Evolutionary conservation across 2,797 vertebrate genomes (phyloP).

Genomic region (Oreortyx pictus): DNA sequence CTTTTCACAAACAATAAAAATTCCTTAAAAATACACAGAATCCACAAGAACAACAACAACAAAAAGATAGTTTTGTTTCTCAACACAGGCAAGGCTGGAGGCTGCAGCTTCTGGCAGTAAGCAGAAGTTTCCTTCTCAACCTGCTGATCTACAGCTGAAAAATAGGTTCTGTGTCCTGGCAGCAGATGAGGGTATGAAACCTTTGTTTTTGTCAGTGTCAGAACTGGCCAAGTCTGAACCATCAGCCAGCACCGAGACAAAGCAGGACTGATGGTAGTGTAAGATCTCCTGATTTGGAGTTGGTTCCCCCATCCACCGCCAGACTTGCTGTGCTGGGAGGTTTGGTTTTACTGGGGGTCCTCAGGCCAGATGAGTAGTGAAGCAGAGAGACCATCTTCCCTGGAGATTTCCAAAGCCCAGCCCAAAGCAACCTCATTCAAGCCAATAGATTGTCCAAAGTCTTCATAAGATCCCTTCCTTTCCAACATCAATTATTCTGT

Average conservation of each 20-base stretch:
- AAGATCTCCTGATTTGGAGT: neutral
- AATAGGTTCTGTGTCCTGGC: neutral
- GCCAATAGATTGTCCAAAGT: neutral
- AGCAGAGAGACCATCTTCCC: neutral
- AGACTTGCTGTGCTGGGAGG: rapidly evolving
- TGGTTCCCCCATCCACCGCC: neutral
- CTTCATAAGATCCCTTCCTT: neutral
- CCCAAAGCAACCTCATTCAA: neutral
- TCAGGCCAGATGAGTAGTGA: rapidly evolving
- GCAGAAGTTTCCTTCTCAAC: neutral
- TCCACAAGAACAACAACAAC: neutral
- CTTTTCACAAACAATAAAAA: neutral
- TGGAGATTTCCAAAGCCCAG: neutral
- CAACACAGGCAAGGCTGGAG: neutral
- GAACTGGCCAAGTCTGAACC: neutral
- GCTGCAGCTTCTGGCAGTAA: neutral
- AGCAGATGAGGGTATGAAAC: neutral
- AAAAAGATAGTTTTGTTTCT: neutral
- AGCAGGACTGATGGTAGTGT: neutral
- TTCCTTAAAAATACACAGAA: neutral
- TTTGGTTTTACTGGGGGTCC: neutral
- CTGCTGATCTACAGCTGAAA: neutral
- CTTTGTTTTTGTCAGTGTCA: neutral
- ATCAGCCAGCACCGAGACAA: neutral
- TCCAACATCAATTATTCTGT: neutral